Conservation (phyloP, 2,797 vertebrate species). For the Helicolenus hilgendorfi region DNA sequence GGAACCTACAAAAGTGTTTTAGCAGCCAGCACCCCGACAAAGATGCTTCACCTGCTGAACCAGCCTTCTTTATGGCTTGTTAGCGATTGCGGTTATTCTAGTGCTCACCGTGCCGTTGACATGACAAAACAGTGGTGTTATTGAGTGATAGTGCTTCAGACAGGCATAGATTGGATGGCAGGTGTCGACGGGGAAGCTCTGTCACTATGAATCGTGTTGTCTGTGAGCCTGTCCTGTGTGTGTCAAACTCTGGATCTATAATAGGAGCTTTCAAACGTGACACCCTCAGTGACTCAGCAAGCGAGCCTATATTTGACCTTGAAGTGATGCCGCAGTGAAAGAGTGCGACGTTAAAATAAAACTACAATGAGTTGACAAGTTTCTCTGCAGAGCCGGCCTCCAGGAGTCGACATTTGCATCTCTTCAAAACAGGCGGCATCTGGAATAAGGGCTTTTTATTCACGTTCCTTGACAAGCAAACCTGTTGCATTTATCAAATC, state of each 20-base stretch:
- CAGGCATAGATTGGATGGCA: conserved; percentile 75
- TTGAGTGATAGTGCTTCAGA: conserved; percentile 74
- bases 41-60: neutral
- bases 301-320: conserved; percentile 67
- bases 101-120: conserved; percentile 6
- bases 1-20: neutral
- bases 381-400: conserved; percentile 22
- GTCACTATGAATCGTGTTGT: conserved; percentile 74
- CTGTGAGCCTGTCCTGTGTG: conserved; percentile 27
- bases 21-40: neutral
- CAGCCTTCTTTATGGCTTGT: conserved; percentile 20
- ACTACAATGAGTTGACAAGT: neutral
- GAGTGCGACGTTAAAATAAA: conserved; percentile 25
- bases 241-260: conserved; percentile 60
- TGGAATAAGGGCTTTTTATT: conserved; percentile 67
- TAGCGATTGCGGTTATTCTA: conserved; percentile 19
- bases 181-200: conserved; percentile 75
- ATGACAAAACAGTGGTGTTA: conserved; percentile 57
- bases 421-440: conserved; percentile 48
- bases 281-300: conserved; percentile 56
- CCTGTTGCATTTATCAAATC: conserved; percentile 74
- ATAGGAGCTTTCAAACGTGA: conserved; percentile 43
- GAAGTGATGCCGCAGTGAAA: conserved; percentile 17
- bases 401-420: conserved; percentile 55
- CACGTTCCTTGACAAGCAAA: conserved; percentile 71